These are phyloP conservation scores for Atherix ibis DNA, from an alignment of 2,888 invertebrate species.

Conservation along the genomic window DNA sequence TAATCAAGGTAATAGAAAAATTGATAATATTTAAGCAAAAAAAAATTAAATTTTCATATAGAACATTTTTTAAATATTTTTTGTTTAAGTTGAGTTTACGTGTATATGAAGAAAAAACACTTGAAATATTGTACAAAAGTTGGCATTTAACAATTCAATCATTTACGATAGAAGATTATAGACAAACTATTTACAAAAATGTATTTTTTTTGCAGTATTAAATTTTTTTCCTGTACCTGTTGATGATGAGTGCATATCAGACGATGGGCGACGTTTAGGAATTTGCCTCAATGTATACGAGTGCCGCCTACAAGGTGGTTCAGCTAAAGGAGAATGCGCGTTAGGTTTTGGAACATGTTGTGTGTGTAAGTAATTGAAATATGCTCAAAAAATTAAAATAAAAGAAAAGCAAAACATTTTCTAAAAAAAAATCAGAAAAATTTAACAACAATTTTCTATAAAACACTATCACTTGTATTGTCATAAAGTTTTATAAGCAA, in stretches of 20 bases:
- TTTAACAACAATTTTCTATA: background rate
- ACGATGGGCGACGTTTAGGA: constrained; percentile 52
- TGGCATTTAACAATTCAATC: too few species aligned
- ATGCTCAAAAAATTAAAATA: background rate
- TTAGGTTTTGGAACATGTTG: constrained; percentile 76
- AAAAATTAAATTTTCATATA: too few species aligned
- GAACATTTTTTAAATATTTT: too few species aligned
- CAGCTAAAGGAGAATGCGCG: constrained; percentile 60
- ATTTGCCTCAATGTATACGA: constrained; percentile 74
- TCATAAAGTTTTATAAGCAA: too few species aligned
- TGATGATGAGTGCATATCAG: constrained; percentile 61
- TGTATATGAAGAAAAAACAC: too few species aligned
- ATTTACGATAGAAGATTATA: too few species aligned
- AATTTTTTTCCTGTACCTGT: constrained; percentile 74
- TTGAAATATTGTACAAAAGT: too few species aligned
- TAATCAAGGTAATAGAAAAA: too few species aligned
- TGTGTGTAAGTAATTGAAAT: constrained; percentile 53
- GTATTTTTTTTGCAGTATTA: constrained; percentile 45
- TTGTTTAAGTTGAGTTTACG: too few species aligned
- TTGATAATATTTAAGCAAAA: too few species aligned
- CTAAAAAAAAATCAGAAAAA: background rate
- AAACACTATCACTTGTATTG: constrained; percentile 1
- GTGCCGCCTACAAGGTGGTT: constrained; percentile 55
- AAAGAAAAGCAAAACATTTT: background rate
- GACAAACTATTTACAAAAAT: too few species aligned